Evolutionary conservation across 2,888 invertebrate species (phyloP).

Genomic region (Ophion ellenae): DNA sequence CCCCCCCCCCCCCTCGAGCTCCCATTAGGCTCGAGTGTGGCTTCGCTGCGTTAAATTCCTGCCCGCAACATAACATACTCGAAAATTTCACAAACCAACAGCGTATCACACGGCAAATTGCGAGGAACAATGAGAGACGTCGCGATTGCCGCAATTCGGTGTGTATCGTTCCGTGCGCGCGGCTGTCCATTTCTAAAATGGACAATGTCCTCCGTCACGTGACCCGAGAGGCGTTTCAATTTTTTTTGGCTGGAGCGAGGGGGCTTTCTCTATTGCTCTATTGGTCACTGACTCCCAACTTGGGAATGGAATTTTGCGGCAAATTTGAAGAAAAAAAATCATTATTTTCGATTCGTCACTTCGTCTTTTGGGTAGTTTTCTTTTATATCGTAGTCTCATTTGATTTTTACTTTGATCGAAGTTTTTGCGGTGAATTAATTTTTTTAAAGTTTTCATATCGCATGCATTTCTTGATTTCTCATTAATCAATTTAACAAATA

Average conservation of each 20-base stretch:
- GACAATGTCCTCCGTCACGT: not conserved
- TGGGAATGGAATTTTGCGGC: too few species aligned
- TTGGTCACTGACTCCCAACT: not conserved
- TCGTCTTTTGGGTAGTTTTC: too few species aligned
- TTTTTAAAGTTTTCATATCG: too few species aligned
- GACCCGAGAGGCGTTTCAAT: not conserved
- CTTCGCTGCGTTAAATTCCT: conserved; percentile 53
- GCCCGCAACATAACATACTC: conserved; percentile 51
- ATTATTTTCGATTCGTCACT: too few species aligned
- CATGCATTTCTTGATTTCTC: too few species aligned
- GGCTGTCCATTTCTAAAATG: not conserved
- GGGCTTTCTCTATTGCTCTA: not conserved
- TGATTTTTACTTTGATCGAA: too few species aligned
- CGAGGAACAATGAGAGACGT: conserved; percentile 15
- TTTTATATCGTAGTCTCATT: too few species aligned
- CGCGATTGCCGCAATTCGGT: not conserved
- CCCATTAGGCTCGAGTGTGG: conserved; percentile 35
- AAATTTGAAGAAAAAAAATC: too few species aligned
- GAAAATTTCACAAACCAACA: conserved; percentile 53
- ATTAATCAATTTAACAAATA: too few species aligned
- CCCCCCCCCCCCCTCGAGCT: not conserved
- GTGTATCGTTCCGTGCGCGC: not conserved
- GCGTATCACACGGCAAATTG: conserved; percentile 8
- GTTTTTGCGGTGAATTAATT: too few species aligned
- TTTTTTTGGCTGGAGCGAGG: not conserved